Conservation (phyloP, 23 tunicate genomes). For the Clavelina lepadiformis region DNA sequence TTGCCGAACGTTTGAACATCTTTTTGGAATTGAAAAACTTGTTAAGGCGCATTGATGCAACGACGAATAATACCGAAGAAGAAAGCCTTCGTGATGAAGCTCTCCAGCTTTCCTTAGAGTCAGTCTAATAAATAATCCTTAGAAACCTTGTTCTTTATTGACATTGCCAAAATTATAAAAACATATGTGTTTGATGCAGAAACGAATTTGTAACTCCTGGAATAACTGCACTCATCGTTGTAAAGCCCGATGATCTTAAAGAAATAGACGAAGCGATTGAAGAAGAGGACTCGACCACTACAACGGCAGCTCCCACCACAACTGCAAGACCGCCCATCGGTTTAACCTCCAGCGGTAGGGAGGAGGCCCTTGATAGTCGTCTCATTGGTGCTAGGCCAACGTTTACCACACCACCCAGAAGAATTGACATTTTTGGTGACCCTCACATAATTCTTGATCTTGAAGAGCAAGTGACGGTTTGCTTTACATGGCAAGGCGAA, state of each 20-base stretch:
- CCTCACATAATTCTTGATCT: conserved; percentile 49
- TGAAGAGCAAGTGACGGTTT: conserved; percentile 30
- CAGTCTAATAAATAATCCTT: no score
- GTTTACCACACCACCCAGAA: neutral
- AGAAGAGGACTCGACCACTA: neutral
- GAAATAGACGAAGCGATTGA: conserved; percentile 24
- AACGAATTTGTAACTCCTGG: conserved; percentile 44
- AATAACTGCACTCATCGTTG: conserved; percentile 42
- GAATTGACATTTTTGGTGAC: conserved; percentile 26
- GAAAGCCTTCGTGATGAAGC: neutral
- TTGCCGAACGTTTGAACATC: neutral
- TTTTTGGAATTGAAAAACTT: neutral
- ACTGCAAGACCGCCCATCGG: neutral
- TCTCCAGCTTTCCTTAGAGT: neutral
- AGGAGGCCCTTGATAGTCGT: neutral
- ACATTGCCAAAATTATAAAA: neutral
- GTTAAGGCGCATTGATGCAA: neutral
- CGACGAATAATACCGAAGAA: neutral
- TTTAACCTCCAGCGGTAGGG: neutral
- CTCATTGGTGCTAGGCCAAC: neutral
- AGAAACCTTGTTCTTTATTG: neutral
- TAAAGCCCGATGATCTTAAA: conserved; percentile 34
- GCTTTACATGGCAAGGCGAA: conserved; percentile 51
- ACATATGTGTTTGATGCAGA: neutral
- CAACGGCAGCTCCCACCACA: neutral